phyloP scores from a whole-genome alignment of 2,888 invertebrate species.

The Drosophila prolongata region DNA sequence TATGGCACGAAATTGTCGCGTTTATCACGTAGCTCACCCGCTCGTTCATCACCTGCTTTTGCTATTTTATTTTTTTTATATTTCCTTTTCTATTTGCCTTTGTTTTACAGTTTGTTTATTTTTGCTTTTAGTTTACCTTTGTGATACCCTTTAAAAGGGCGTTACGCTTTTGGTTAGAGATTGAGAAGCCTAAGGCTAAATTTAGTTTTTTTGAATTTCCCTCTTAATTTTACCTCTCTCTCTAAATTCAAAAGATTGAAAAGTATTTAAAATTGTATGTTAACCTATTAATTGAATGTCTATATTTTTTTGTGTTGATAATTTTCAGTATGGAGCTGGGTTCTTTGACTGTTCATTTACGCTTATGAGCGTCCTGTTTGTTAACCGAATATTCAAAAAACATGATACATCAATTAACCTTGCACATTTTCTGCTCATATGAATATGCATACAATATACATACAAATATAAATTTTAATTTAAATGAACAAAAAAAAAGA shows the following conservation, averaged over 20 bases:
- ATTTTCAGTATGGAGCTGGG: too few species aligned
- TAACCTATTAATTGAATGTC: too few species aligned
- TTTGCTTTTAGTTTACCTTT: background rate
- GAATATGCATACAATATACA: slow-evolving; percentile 1
- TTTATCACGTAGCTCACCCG: slow-evolving; percentile 63
- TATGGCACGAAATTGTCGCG: slow-evolving; percentile 74
- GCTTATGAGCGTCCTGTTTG: background rate
- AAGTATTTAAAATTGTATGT: too few species aligned
- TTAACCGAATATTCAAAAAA: slow-evolving; percentile 7
- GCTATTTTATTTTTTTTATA: slow-evolving; percentile 32
- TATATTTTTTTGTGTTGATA: too few species aligned
- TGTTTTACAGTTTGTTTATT: slow-evolving; percentile 6
- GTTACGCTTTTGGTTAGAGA: background rate
- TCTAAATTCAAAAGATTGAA: too few species aligned
- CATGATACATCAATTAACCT: slow-evolving; percentile 68
- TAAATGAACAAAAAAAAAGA: slow-evolving; percentile 4
- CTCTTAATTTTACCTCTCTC: too few species aligned
- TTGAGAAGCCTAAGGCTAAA: too few species aligned
- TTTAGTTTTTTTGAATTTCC: too few species aligned
- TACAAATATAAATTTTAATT: slow-evolving; percentile 17
- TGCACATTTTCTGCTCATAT: slow-evolving; percentile 31
- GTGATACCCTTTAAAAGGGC: background rate
- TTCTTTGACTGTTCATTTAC: background rate
- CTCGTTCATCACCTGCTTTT: slow-evolving; percentile 44
- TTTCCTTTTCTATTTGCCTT: slow-evolving; percentile 22